These are phyloP conservation scores for Rhinichthys osculus DNA, from an alignment of 2,797 vertebrate species.

Conservation along the genomic window DNA sequence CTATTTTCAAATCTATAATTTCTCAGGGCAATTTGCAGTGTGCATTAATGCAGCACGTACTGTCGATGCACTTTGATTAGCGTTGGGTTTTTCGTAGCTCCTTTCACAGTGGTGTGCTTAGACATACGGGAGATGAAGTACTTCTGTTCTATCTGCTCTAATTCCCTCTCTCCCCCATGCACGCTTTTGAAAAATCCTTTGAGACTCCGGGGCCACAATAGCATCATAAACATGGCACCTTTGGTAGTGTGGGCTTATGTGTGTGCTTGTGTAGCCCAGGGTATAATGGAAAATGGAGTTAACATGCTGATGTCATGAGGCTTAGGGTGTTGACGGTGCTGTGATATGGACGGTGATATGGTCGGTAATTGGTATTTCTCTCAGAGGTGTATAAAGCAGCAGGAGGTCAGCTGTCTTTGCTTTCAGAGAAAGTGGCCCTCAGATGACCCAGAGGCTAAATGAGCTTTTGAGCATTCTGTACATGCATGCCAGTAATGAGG, in stretches of 20 bases:
- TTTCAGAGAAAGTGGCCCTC: background rate
- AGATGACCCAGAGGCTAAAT: conserved; percentile 16
- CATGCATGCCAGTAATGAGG: conserved; percentile 10
- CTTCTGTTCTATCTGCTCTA: conserved; percentile 13
- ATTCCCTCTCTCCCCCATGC: background rate
- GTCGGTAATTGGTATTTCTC: conserved; percentile 33
- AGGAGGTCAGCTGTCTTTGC: conserved; percentile 25
- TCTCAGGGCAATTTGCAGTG: background rate
- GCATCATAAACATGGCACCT: background rate
- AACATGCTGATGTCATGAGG: conserved; percentile 13
- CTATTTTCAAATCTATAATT: conserved; percentile 34
- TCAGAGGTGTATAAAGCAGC: conserved; percentile 27
- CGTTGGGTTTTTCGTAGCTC: background rate
- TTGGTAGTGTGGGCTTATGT: background rate
- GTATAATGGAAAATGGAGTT: background rate
- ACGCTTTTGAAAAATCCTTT: background rate
- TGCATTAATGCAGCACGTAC: background rate
- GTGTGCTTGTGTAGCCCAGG: background rate
- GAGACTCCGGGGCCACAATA: background rate
- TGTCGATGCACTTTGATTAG: conserved; percentile 19
- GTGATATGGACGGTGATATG: background rate
- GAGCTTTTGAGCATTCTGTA: conserved; percentile 26
- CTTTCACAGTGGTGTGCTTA: conserved; percentile 19
- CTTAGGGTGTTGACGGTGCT: background rate
- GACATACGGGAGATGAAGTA: background rate